Evolutionary conservation across 2,113 vertebrate genomes (phyloP).

Genomic region (Burhinus bistriatus): DNA sequence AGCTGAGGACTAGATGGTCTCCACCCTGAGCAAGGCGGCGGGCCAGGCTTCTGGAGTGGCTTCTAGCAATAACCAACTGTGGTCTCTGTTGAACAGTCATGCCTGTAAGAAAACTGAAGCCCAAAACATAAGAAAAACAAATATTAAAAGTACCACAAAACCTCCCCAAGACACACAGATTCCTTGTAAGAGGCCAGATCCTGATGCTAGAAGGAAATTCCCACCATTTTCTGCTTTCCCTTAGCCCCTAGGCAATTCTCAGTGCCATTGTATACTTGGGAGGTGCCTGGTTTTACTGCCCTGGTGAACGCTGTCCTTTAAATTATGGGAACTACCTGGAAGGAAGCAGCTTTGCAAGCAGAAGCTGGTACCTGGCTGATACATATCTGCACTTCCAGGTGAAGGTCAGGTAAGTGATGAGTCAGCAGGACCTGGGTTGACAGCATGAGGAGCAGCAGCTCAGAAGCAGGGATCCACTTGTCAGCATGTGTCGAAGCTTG

Average conservation of each 20-base stretch:
- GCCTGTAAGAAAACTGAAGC: not conserved
- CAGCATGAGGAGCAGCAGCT: not conserved
- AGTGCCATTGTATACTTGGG: not conserved
- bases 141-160: not conserved
- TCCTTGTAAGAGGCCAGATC: not conserved
- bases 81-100: not conserved
- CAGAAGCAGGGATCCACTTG: not conserved
- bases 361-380: not conserved
- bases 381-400: not conserved
- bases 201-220: not conserved
- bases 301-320: not conserved
- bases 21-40: not conserved
- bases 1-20: not conserved
- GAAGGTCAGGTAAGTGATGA: not conserved
- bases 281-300: not conserved
- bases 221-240: not conserved
- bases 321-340: not conserved
- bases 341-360: not conserved
- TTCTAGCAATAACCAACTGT: not conserved
- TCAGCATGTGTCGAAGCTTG: rapidly evolving
- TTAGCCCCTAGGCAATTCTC: not conserved
- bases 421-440: not conserved
- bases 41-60: not conserved
- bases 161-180: not conserved
- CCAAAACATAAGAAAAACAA: not conserved